Evolutionary conservation across 1,140 invertebrate species (phyloP).

Genomic region (Harlomillsia oculata): DNA sequence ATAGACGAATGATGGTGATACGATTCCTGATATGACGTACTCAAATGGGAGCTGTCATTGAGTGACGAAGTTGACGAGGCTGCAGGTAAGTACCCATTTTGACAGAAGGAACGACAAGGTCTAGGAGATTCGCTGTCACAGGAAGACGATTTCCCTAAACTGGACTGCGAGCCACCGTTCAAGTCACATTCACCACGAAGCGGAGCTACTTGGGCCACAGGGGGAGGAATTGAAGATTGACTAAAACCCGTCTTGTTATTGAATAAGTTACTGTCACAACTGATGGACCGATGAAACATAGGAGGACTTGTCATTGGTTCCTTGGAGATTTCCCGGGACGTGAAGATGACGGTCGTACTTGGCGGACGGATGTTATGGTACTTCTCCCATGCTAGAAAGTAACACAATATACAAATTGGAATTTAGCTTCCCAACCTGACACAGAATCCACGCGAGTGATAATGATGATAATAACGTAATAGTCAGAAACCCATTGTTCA

Average conservation of each 20-base stretch:
- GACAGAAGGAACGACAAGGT: too few species aligned
- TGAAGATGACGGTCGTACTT: constrained; percentile 41
- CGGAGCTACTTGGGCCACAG: constrained; percentile 34
- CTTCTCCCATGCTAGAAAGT: constrained; percentile 37
- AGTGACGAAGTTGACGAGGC: too few species aligned
- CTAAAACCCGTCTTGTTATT: constrained; percentile 34
- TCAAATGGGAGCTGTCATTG: too few species aligned
- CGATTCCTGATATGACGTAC: too few species aligned
- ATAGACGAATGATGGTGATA: too few species aligned
- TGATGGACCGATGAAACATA: constrained; percentile 29
- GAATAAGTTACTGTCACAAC: constrained; percentile 32
- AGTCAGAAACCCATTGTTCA: background rate
- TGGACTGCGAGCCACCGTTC: background rate
- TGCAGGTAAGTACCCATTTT: too few species aligned
- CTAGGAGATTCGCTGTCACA: too few species aligned
- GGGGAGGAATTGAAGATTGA: constrained; percentile 30
- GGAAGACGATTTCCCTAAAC: constrained; percentile 1
- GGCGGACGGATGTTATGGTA: constrained; percentile 38
- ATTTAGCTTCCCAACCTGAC: background rate
- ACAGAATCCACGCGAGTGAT: background rate
- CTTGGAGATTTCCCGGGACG: constrained; percentile 38
- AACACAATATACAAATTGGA: constrained; percentile 4
- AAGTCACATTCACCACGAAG: constrained; percentile 14
- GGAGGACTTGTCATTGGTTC: constrained; percentile 16
- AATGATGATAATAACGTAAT: background rate